Conservation (phyloP, 2,113 vertebrate species). For the Perca schrenkii region DNA sequence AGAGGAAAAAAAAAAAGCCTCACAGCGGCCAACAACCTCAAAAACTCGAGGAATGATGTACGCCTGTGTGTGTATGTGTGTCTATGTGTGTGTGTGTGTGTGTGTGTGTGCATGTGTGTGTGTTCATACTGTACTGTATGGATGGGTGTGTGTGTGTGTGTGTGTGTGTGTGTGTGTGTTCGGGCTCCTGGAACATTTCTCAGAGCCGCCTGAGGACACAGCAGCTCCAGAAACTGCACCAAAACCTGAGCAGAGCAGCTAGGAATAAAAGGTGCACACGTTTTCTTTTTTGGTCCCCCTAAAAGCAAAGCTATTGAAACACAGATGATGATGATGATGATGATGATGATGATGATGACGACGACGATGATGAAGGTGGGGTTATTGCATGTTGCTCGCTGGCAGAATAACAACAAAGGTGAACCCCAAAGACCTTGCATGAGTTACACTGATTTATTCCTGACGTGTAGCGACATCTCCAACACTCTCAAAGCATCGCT, state of each 20-base stretch:
- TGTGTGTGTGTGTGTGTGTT: not conserved
- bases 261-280: not conserved
- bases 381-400: not conserved
- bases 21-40: slow-evolving; percentile 46
- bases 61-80: not conserved
- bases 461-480: slow-evolving; percentile 17
- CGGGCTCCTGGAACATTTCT: slow-evolving; percentile 14
- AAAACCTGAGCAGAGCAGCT: slow-evolving; percentile 22
- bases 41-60: slow-evolving; percentile 58
- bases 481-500: not conserved
- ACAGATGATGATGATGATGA: not conserved
- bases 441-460: slow-evolving; percentile 16
- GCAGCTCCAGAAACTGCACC: slow-evolving; percentile 51
- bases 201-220: slow-evolving; percentile 50
- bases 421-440: slow-evolving; percentile 9
- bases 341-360: not conserved
- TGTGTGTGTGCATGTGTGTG: not conserved
- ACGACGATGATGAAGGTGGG: slow-evolving; percentile 14
- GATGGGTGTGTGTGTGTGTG: not conserved
- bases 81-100: slow-evolving; percentile 11
- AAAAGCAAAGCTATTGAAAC: not conserved
- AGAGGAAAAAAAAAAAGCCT: slow-evolving; percentile 20
- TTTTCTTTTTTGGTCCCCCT: not conserved
- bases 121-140: slow-evolving; percentile 25
- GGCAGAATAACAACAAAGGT: not conserved